A percentile compares a stretch with the other conserved stretches of the same genome.
Conservation (phyloP, 92 coral and sea anemone genomes). For the Bergia sp. region DNA sequence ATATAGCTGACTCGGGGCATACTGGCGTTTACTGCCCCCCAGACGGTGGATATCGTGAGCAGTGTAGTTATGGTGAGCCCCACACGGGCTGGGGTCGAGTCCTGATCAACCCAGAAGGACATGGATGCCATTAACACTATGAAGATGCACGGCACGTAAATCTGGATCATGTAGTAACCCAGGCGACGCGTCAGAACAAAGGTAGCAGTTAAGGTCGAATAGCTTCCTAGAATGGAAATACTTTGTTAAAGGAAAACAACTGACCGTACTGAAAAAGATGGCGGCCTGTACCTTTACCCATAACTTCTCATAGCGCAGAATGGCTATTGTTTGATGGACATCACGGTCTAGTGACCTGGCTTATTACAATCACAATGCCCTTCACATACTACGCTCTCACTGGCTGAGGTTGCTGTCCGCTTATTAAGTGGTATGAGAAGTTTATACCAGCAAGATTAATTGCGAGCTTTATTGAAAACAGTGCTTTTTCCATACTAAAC, state of each 20-base stretch:
- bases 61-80: conserved; percentile 60
- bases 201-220: conserved; percentile 40
- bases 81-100: conserved; percentile 59
- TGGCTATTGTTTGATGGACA: too few relatives aligned
- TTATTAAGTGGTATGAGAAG: too few relatives aligned
- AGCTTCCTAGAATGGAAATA: conserved; percentile 34
- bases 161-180: conserved; percentile 56
- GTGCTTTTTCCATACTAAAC: too few relatives aligned
- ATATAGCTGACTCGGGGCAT: conserved; percentile 61
- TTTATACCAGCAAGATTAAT: too few relatives aligned
- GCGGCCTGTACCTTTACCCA: too few relatives aligned
- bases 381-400: too few relatives aligned
- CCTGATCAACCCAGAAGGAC: conserved; percentile 63
- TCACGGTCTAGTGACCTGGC: too few relatives aligned
- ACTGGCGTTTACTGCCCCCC: conserved; percentile 59
- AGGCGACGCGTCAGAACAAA: conserved; percentile 50
- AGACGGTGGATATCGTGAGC: conserved; percentile 55
- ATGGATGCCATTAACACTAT: conserved; percentile 57
- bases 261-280: too few relatives aligned
- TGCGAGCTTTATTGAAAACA: too few relatives aligned
- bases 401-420: too few relatives aligned
- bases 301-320: too few relatives aligned
- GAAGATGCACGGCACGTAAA: conserved; percentile 56
- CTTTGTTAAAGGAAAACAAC: background rate
- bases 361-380: too few relatives aligned